Evolutionary conservation across 2,113 vertebrate genomes (phyloP).

Genomic region (Coryphaenoides rupestris): DNA sequence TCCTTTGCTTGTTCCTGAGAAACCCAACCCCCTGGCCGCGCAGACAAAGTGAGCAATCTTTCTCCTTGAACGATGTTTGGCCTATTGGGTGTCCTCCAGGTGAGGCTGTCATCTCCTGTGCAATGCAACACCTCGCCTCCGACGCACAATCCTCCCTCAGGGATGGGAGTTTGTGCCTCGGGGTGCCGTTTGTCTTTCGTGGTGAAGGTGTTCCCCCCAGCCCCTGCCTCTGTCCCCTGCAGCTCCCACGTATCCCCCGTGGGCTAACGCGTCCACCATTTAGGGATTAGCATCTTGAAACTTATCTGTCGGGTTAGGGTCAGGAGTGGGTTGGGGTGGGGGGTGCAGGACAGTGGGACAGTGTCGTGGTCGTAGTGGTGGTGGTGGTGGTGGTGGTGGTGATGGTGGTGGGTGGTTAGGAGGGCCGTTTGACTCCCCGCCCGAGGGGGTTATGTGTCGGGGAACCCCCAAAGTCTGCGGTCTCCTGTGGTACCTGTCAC

Average conservation of each 20-base stretch:
- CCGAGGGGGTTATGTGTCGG: too few species aligned
- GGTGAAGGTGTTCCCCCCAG: background rate
- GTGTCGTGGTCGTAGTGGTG: background rate
- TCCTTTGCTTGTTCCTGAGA: too few species aligned
- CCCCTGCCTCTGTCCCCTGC: background rate
- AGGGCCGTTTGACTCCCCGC: too few species aligned
- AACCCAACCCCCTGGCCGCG: too few species aligned
- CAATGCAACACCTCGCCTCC: conserved; percentile 19
- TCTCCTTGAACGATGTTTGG: conserved; percentile 8
- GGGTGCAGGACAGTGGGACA: background rate
- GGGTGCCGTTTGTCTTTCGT: too few species aligned
- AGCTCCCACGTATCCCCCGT: too few species aligned
- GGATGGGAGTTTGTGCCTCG: conserved; percentile 29
- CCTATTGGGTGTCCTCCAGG: background rate
- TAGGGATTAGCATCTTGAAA: conserved; percentile 30
- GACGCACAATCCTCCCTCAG: background rate
- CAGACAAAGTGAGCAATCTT: background rate
- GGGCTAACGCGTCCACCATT: background rate
- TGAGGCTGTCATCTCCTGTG: background rate
- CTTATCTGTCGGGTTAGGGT: conserved; percentile 1
- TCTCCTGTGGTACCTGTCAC: too few species aligned
- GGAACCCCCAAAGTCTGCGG: too few species aligned
- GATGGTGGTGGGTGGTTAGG: too few species aligned
- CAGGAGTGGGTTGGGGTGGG: too few species aligned
- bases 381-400: too few species aligned